Evolutionary conservation across 2,797 vertebrate species (phyloP), one percentile per base, ranked within the genome.

Genomic region (Etheostoma perlongum): DNA sequence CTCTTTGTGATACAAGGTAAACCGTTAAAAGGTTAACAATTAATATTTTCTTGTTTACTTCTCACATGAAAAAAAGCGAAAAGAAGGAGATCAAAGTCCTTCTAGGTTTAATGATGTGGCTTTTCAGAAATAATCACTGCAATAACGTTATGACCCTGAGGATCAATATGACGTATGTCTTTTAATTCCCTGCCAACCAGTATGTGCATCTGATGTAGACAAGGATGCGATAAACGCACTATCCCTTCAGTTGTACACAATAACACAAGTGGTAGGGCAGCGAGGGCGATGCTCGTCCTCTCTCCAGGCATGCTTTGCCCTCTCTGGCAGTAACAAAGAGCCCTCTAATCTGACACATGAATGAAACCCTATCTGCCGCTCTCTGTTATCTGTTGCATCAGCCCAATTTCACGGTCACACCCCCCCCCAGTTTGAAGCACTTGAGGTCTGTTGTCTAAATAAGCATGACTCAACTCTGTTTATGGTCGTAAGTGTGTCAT

Each of bases 281-380:
- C 33, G 81, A 79, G 85, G 81, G 65, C 19, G 30, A 82, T 79
- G 63, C 79, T 83, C 73, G 83, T 79, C 66, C 85, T 82, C 82
- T 82, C 83, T 84, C 81, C 68, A 72, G 84, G 80, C 84, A 25
- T 63, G 73, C 74, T 76, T 76, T 80, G 79, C 77, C 83, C 81
- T 85, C 83, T 81, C 63, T 54, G 82, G 40, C 67, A 10, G 76
- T 72, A 90, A 86, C 85, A 91, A 89, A 84, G 78, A 81, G 71
- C 85, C 74, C 72, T 91, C 85, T 91, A 88, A 88, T 91, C 88
- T 86, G 87, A 90, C 85, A 84, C 86, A 89, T 85, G 84, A 91
- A 81, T 89, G 79, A 90, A 87, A 89, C 78, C 70, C 79, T 88
- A 85, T 91, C 86, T 83, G 72, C 76, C 72, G 53, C 86, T 68